These are phyloP conservation scores for Chaetodon trifascialis DNA, from an alignment of 2,113 vertebrate genomes.

Conservation along the genomic window DNA sequence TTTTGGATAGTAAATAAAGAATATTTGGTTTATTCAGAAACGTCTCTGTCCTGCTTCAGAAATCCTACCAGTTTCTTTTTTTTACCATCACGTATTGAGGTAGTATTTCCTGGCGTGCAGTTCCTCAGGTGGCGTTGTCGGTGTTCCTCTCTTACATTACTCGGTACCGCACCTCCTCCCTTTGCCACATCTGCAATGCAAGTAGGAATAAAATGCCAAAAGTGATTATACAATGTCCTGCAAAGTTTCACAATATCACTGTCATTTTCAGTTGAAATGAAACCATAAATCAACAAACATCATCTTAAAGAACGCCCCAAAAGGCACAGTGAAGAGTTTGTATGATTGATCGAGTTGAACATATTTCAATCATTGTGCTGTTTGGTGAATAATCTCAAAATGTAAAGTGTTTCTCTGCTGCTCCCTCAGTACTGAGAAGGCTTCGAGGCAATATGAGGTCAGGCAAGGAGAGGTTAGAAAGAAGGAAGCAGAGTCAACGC, in stretches of 20 bases:
- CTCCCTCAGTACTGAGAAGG: conserved; percentile 18
- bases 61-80: no score
- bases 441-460: neutral
- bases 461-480: conserved; percentile 13
- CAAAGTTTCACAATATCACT: neutral
- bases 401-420: conserved; percentile 28
- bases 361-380: conserved; percentile 1
- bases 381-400: conserved; percentile 37
- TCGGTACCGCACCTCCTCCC: no score
- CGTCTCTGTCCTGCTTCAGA: no score
- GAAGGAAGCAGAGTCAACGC: conserved; percentile 57
- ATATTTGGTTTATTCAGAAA: no score
- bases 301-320: conserved; percentile 11
- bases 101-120: no score
- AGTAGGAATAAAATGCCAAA: neutral
- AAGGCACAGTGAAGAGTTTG: neutral
- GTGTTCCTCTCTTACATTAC: no score
- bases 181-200: conserved; percentile 4
- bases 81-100: no score
- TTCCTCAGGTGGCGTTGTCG: no score
- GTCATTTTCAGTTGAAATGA: neutral
- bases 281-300: conserved; percentile 28
- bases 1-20: no score
- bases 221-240: neutral
- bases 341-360: conserved; percentile 17